A percentile compares a stretch with the other conserved stretches of the same genome.
phyloP scores from a whole-genome alignment of 2,797 vertebrate genomes.

The Carapus acus region DNA sequence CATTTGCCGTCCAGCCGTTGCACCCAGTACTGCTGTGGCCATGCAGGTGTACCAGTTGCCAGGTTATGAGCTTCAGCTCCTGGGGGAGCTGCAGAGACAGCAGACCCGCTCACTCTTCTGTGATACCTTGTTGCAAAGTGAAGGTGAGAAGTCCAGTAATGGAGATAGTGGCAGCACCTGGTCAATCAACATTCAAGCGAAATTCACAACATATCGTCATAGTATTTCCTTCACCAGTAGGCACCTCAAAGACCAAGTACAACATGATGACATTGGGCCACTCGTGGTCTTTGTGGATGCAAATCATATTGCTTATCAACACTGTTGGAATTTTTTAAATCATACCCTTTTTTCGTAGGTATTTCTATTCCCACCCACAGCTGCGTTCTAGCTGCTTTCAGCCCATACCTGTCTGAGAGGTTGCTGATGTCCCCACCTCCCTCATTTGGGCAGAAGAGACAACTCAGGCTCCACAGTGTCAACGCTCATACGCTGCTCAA shows the following conservation, averaged over 20 bases:
- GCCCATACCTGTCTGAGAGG: conserved; percentile 56
- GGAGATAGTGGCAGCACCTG: too few species aligned
- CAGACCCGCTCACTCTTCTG: conserved; percentile 66
- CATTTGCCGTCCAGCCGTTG: neutral
- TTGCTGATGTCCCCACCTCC: conserved; percentile 48
- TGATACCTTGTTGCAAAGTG: conserved; percentile 69
- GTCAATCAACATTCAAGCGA: too few species aligned
- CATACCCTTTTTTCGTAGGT: conserved; percentile 40
- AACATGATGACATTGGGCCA: too few species aligned
- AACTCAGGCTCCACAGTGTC: conserved; percentile 55
- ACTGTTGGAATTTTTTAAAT: too few species aligned
- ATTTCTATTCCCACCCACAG: conserved; percentile 71
- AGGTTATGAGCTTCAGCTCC: conserved; percentile 55
- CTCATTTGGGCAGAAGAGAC: conserved; percentile 51
- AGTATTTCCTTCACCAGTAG: too few species aligned
- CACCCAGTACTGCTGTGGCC: conserved; percentile 18
- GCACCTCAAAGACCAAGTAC: too few species aligned
- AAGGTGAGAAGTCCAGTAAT: too few species aligned
- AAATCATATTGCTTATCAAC: too few species aligned
- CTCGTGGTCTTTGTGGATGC: too few species aligned
- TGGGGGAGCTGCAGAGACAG: conserved; percentile 69
- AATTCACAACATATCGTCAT: too few species aligned
- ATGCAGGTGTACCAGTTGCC: conserved; percentile 65
- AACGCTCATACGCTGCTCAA: conserved; percentile 63
- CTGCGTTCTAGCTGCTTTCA: conserved; percentile 70